Evolutionary conservation across 92 coral and sea anemone genomes (phyloP), one percentile per base, ranked within the genome.

Genomic region (Plumapathes pennacea): DNA sequence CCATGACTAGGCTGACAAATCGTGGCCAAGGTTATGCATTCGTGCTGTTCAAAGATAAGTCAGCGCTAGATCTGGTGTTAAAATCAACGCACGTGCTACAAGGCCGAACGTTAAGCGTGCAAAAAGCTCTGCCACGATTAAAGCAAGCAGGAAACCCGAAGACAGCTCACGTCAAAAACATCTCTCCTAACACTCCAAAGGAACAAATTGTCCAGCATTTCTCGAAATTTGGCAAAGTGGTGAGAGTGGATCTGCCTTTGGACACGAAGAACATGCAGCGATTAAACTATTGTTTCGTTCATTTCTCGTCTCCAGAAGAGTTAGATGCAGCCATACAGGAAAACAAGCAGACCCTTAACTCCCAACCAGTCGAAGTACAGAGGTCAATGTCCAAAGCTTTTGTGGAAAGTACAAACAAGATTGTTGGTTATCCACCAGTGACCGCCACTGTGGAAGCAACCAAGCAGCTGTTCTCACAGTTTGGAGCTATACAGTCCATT

Each of bases 251-350:
- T 31, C 11, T 64, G 38, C 18, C 43, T 6, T 25, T 58, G 29
- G 51, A 58, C 15, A 48, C 65, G 0, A 50, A 23, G 3, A 58
- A 48, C 18, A 33, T 58, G 38, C 7, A 58, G 39, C 47, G 83
- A 34, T 62, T 53, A 37, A 56, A 68, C 44, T 82, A 52, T 33
- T 77, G 88, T 15, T 82, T 82, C 62, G 69, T 75, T 28, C 83
- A 63, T 36, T 82, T 75, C 46, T 58, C 67, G 2, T 67, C 61
- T 15, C 42, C 26, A 40, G 13, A 18, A 18, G 65, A 58, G 29
- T 36, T 50, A 3, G 78, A 45, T 25, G 61, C 69, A 22, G 21
- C 57, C 22, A 33, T 62, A 7, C 49, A 62, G 27, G 71, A 68
- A 15, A 57, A 72, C 27, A 34, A 51, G 33, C 44, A 60, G 20